These are phyloP conservation scores for Caenorhabditis becei DNA, from an alignment of 2,888 invertebrate genomes.

Conservation along the genomic window DNA sequence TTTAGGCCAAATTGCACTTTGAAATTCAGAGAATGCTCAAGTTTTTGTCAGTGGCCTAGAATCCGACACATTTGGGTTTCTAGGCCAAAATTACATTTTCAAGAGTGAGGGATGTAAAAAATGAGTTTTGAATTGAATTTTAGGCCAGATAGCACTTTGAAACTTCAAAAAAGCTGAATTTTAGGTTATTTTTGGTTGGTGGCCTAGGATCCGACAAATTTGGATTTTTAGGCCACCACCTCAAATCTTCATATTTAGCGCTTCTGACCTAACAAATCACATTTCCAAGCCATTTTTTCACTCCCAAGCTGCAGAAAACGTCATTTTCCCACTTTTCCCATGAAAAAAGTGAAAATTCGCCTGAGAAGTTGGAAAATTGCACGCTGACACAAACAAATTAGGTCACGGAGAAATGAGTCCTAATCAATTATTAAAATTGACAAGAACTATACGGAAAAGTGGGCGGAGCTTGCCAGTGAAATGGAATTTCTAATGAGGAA, in stretches of 20 bases:
- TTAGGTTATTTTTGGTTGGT: too few relatives aligned
- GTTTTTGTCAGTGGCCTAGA: too few relatives aligned
- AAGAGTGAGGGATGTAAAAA: too few relatives aligned
- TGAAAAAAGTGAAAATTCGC: not conserved
- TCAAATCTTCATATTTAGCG: not conserved
- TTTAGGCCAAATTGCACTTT: too few relatives aligned
- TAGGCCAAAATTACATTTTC: too few relatives aligned
- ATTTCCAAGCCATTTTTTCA: not conserved
- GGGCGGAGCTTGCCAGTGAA: not conserved
- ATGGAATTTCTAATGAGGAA: not conserved
- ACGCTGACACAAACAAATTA: too few relatives aligned
- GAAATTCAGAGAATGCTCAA: too few relatives aligned
- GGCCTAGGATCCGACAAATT: conserved; percentile 7
- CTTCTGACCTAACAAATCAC: not conserved
- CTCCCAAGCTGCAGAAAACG: not conserved
- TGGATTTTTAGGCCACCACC: not conserved
- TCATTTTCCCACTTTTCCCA: not conserved
- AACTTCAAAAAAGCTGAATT: too few relatives aligned
- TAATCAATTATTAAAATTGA: conserved; percentile 8
- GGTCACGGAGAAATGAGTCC: not conserved
- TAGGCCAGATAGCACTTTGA: too few relatives aligned
- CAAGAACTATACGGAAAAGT: conserved; percentile 7
- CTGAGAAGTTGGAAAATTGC: too few relatives aligned
- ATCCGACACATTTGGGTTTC: too few relatives aligned
- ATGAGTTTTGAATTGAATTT: too few relatives aligned